These are phyloP conservation scores for Stercorarius parasiticus DNA, from an alignment of 2,113 vertebrate genomes.

Conservation along the genomic window DNA sequence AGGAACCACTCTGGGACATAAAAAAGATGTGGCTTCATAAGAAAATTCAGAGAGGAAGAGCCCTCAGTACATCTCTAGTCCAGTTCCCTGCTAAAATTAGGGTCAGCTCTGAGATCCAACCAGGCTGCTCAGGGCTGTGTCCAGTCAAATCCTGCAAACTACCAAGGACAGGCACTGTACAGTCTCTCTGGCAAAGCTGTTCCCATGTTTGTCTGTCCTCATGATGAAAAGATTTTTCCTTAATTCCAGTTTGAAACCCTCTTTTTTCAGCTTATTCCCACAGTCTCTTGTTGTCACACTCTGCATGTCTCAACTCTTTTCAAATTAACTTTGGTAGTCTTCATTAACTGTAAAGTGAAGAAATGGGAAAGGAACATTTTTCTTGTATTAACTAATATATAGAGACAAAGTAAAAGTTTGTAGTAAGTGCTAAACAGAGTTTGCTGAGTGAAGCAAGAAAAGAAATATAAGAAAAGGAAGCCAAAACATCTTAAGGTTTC, in stretches of 20 bases:
- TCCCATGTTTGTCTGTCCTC: background rate
- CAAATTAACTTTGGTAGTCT: background rate
- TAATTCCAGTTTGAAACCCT: background rate
- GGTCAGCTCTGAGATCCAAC: background rate
- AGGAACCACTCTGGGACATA: background rate
- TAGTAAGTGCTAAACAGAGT: background rate
- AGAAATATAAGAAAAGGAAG: background rate
- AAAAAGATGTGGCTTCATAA: background rate
- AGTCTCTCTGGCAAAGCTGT: background rate
- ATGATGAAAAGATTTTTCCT: background rate
- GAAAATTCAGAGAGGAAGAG: background rate
- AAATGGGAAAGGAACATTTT: background rate
- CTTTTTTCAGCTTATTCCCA: background rate
- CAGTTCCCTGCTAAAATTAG: background rate
- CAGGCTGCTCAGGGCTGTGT: background rate
- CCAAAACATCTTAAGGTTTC: background rate
- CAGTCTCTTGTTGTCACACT: background rate
- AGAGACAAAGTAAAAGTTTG: background rate
- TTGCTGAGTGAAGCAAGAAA: background rate
- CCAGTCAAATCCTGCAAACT: background rate
- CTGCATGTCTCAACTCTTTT: background rate
- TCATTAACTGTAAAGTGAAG: background rate
- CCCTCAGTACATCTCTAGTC: background rate
- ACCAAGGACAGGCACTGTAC: background rate
- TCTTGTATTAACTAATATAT: background rate